Evolutionary conservation across 2,888 invertebrate species (phyloP), one percentile per base, ranked within the genome.

Genomic region (Melitaea athalia): DNA sequence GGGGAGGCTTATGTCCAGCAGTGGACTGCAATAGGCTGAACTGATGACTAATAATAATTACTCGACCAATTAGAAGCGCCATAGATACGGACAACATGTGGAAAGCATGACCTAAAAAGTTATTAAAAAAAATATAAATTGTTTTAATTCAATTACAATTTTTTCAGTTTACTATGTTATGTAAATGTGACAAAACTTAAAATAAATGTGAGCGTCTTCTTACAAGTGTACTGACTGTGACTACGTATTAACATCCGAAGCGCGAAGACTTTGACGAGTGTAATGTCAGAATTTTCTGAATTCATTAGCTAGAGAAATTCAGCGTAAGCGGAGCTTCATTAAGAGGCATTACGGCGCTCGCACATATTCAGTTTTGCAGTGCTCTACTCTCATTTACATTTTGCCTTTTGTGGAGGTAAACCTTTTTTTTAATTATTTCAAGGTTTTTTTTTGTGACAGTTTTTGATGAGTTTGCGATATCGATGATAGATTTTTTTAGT

Each of bases 241-340:
- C 50, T 57, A 64, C 55, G 38, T 64, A 62, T 63, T 38, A 68
- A 49, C 67, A 43, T 53, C 24, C 63, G 50, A 24, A 61, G 60
- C 59, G 63, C 57, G 67, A 74, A 69, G 63, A 64, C 71, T 67
- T 67, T 71, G 72, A 70, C 67, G 71, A 72, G 74, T 69, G 61
- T 31, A 63, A 67, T 66, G 69, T 53, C 33, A 59, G 55, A 67
- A 69, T 71, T 70, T 70, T 71, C 68, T 61, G 70, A 71, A 74
- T 74, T 74, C 71, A 74, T 72, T 72, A 70, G 72, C 74, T 70
- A 49, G 67, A 71, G 72, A 72, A 74, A 63, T 64, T 70, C 59
- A 64, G 68, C 71, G 70, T 74, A 70, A 71, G 67, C 70, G 60
- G 49, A 45, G 66, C 70, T 67, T 72, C 70, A 74, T 74, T 72